Conservation (phyloP, 2,797 vertebrate species). For the Anguilla obscura region DNA sequence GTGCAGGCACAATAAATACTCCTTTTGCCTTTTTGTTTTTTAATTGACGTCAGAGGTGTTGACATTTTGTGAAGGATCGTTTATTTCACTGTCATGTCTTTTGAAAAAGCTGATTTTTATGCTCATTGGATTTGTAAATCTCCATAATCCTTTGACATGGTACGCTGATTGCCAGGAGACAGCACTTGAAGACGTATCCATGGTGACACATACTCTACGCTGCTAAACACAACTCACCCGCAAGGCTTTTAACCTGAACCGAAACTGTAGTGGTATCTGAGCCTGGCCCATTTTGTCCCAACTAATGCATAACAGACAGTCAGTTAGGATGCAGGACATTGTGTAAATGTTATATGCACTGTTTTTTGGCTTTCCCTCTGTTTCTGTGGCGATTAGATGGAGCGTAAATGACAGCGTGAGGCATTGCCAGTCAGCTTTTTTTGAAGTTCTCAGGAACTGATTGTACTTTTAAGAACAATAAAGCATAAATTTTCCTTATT, state of each 20-base stretch:
- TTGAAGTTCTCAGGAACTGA: neutral
- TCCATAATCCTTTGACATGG: slow-evolving; percentile 56
- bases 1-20: neutral
- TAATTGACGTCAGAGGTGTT: slow-evolving; percentile 74
- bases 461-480: neutral
- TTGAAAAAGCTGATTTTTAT: slow-evolving; percentile 60
- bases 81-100: slow-evolving; percentile 72
- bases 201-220: slow-evolving; percentile 52
- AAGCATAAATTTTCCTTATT: neutral
- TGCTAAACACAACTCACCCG: slow-evolving; percentile 36
- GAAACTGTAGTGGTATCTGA: slow-evolving; percentile 49
- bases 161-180: slow-evolving; percentile 65
- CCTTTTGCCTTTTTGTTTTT: slow-evolving; percentile 59
- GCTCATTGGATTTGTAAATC: slow-evolving; percentile 55
- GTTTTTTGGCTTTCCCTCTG: slow-evolving; percentile 2
- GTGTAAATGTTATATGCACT: slow-evolving; percentile 54
- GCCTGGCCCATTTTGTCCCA: slow-evolving; percentile 52
- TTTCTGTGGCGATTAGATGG: neutral
- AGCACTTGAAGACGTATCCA: slow-evolving; percentile 53
- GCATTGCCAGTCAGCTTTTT: neutral
- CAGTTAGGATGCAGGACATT: slow-evolving; percentile 57
- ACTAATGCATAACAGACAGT: slow-evolving; percentile 50
- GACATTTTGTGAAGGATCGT: slow-evolving; percentile 71
- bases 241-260: slow-evolving; percentile 38
- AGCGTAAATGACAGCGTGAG: neutral